phyloP scores from a whole-genome alignment of 1,140 invertebrate species.

The Lutraria rhynchaena region DNA sequence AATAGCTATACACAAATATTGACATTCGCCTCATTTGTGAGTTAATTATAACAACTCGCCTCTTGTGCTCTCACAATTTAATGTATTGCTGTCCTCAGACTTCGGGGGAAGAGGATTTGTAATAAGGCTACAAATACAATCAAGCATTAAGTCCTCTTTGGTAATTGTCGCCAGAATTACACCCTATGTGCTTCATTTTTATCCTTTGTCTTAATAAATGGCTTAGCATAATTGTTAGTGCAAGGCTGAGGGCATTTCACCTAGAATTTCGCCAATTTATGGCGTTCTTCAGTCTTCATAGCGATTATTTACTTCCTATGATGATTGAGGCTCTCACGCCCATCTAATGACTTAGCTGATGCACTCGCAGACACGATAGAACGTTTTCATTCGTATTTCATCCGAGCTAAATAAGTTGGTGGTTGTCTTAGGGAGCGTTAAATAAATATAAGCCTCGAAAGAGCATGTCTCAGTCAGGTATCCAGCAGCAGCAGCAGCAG shows the following conservation, averaged over 20 bases:
- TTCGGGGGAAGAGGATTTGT: neutral
- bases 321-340: no score
- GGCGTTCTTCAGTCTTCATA: neutral
- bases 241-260: constrained; percentile 6
- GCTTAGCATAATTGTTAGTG: constrained; percentile 22
- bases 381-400: no score
- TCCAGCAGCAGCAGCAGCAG: no score
- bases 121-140: neutral
- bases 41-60: neutral
- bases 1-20: no score
- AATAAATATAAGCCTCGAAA: no score
- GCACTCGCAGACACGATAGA: no score
- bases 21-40: neutral
- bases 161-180: constrained; percentile 13
- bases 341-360: no score
- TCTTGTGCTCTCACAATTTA: constrained; percentile 12
- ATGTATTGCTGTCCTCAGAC: neutral
- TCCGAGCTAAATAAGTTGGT: no score
- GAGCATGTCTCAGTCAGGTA: no score
- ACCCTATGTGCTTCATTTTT: constrained; percentile 17
- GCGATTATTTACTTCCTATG: constrained; percentile 25
- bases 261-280: constrained; percentile 27
- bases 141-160: neutral
- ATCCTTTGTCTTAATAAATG: constrained; percentile 33
- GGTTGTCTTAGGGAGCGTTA: no score